Percentiles rank a stretch among this genome's conserved stretches.
These are phyloP conservation scores for Amphiprion clarkii DNA, from an alignment of 2,797 vertebrate species.

Conservation along the genomic window DNA sequence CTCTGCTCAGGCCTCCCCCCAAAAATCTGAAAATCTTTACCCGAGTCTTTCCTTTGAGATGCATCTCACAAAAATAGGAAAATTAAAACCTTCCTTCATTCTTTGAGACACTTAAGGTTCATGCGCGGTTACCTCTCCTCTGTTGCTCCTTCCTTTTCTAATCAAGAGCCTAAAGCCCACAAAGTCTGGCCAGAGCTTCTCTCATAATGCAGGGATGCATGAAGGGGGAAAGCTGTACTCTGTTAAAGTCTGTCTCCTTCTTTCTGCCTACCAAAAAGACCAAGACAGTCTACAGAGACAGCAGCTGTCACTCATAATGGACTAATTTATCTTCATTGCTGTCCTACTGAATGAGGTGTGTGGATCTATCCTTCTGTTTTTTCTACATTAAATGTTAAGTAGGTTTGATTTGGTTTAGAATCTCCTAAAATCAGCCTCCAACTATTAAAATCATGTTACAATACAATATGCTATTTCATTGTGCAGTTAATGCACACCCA, in stretches of 20 bases:
- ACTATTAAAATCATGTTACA: neutral
- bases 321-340: slow-evolving; percentile 12
- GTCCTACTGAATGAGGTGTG: neutral
- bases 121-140: slow-evolving; percentile 68
- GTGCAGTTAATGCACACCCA: too few relatives aligned
- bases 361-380: neutral
- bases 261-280: slow-evolving; percentile 52
- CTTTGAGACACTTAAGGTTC: slow-evolving; percentile 75
- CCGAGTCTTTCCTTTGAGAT: slow-evolving; percentile 57
- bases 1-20: slow-evolving; percentile 30
- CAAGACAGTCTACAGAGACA: slow-evolving; percentile 38
- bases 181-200: slow-evolving; percentile 63
- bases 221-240: slow-evolving; percentile 46
- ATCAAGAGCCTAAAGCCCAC: slow-evolving; percentile 66
- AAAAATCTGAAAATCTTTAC: slow-evolving; percentile 55
- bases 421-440: neutral
- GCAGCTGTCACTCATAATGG: slow-evolving; percentile 61
- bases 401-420: neutral
- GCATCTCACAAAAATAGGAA: slow-evolving; percentile 61
- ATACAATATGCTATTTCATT: neutral
- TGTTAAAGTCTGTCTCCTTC: slow-evolving; percentile 57
- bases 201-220: slow-evolving; percentile 73
- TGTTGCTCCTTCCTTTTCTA: slow-evolving; percentile 70
- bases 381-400: neutral
- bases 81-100: slow-evolving; percentile 82